Evolutionary conservation across 2,113 vertebrate species (phyloP).

Genomic region (Bos indicus): DNA sequence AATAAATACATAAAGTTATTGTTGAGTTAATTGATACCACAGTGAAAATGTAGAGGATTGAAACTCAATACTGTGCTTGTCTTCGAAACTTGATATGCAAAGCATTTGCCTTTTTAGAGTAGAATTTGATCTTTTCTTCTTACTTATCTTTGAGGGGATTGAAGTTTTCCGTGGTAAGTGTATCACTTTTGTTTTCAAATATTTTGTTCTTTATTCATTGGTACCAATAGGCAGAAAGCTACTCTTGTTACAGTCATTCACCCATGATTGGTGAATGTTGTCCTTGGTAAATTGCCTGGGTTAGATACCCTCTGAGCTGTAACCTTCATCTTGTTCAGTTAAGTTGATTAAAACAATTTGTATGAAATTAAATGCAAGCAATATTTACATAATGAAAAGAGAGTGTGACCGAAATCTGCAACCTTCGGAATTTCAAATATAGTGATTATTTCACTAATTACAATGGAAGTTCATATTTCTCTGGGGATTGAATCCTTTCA

Average conservation of each 20-base stretch:
- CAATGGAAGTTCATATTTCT: not conserved
- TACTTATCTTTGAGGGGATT: not conserved
- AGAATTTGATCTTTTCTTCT: not conserved
- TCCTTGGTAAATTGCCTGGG: constrained; percentile 44
- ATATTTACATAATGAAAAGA: constrained; percentile 62
- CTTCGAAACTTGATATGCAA: not conserved
- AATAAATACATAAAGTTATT: not conserved
- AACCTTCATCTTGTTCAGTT: constrained; percentile 45
- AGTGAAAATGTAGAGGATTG: not conserved
- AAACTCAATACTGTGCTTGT: not conserved
- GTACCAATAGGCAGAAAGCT: constrained; percentile 25
- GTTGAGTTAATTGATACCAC: not conserved
- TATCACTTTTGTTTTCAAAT: constrained; percentile 40
- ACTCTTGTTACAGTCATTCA: constrained; percentile 21
- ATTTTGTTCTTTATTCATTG: constrained; percentile 37
- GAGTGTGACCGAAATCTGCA: constrained; percentile 28
- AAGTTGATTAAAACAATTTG: constrained; percentile 60
- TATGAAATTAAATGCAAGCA: constrained; percentile 52
- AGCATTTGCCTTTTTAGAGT: not conserved
- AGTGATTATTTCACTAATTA: not conserved
- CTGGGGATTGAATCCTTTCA: not conserved
- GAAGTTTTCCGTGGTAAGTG: not conserved
- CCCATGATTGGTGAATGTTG: constrained; percentile 14
- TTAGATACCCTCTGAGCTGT: constrained; percentile 47
- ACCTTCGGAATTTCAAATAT: constrained; percentile 50